phyloP scores from a whole-genome alignment of 2,888 invertebrate genomes.

The Hirtodrosophila trivittata region DNA sequence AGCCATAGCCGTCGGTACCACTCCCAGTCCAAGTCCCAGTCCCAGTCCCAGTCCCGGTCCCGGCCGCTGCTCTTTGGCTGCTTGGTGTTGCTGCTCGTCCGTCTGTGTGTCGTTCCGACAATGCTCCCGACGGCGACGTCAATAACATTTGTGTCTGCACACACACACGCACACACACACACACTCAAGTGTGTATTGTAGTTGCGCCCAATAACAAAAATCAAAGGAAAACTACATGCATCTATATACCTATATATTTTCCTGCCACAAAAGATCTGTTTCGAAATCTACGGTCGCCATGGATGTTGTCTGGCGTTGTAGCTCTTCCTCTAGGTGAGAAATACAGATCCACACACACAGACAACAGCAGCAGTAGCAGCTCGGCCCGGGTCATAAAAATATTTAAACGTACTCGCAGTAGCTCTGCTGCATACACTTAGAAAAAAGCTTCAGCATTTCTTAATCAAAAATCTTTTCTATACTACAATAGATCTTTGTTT shows the following conservation, averaged over 20 bases:
- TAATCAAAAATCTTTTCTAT: too few relatives aligned
- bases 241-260: slow-evolving; percentile 8
- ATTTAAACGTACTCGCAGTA: slow-evolving; percentile 34
- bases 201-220: slow-evolving; percentile 28
- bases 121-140: slow-evolving; percentile 61
- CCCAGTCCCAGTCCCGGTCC: slow-evolving; percentile 12
- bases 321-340: slow-evolving; percentile 61
- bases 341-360: slow-evolving; percentile 18
- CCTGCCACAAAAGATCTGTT: slow-evolving; percentile 32
- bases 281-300: slow-evolving; percentile 31
- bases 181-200: slow-evolving; percentile 15
- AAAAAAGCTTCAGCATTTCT: too few relatives aligned
- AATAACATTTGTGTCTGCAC: slow-evolving; percentile 72
- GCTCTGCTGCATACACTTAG: too few relatives aligned
- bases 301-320: slow-evolving; percentile 32
- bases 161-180: slow-evolving; percentile 34
- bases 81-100: slow-evolving; percentile 22
- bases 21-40: slow-evolving; percentile 9
- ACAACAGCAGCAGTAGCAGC: slow-evolving; percentile 14
- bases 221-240: slow-evolving; percentile 47
- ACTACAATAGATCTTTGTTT: too few relatives aligned
- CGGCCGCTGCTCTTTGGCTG: slow-evolving; percentile 21
- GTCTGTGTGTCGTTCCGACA: slow-evolving; percentile 48
- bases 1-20: slow-evolving; percentile 2
- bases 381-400: slow-evolving; percentile 41